Evolutionary conservation across 2,797 vertebrate genomes (phyloP), one percentile per base, ranked within the genome.

Genomic region (Holocentrus rufus): DNA sequence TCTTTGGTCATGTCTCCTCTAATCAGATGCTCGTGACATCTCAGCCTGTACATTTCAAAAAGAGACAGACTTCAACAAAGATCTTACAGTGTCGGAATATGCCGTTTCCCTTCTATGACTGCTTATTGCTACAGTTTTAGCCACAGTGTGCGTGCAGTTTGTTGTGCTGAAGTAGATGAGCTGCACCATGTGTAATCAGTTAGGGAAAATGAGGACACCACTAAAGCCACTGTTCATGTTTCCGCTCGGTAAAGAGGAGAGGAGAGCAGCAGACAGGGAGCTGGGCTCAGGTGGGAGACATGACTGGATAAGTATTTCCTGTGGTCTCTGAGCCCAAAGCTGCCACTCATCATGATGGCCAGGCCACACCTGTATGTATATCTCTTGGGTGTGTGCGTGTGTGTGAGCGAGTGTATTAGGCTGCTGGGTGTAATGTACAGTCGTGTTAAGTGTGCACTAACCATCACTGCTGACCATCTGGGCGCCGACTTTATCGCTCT

Each of bases 381-480:
- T 75, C 72, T 59, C n/a, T 17, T 60, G 31, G 61, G 75, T 65
- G 74, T 34, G 25, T 80, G 25, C 63, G 74, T 34, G 25, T 80
- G 46, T 77, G 69, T 80, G 22, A 75, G 67, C 68, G 55, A 13
- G 3, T 53, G 72, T 76, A 76, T 39, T 14, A 44, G 47, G 46
- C 3, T 22, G 60, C 52, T 5, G 39, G 30, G 71, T 75, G 23
- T 80, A 56, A 77, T 76, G 34, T 74, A 61, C 22, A 64, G 72
- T 50, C 50, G 59, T 60, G 53, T 79, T 80, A 79, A 56, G 69
- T 69, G 56, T 62, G 65, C 57, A 79, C 47, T 55, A 15, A 53
- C 46, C 25, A 27, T 27, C 25, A 27, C 25, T 27, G 25, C 65
- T 61, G 56, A 82, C 81, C 89, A 87, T 72, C 79, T 84, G 84